Conservation (phyloP, 2,113 vertebrate genomes). For the Spilogale gracilis region DNA sequence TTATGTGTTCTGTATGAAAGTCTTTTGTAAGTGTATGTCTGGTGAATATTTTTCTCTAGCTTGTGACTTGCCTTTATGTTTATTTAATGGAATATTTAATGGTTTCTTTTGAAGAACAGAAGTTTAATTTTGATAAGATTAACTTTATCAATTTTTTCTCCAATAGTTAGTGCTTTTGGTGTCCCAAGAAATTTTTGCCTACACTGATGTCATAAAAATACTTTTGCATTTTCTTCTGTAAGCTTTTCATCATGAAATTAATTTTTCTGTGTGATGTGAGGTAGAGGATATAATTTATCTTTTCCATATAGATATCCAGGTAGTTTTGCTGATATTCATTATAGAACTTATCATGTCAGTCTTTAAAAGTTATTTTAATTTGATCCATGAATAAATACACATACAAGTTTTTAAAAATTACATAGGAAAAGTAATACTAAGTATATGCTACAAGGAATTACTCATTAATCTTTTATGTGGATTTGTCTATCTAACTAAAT, state of each 20-base stretch:
- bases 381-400: not conserved
- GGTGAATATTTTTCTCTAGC: conserved; percentile 1
- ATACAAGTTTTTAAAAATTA: conserved; percentile 18
- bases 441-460: not conserved
- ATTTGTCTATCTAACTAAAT: not conserved
- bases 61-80: not conserved
- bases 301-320: not conserved
- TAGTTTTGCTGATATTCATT: not conserved
- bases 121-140: not conserved
- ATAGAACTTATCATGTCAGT: not conserved
- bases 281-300: not conserved
- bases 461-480: conserved; percentile 2
- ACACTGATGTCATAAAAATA: not conserved
- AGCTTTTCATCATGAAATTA: not conserved
- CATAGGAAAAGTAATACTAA: conserved; percentile 22
- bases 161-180: not conserved
- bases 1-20: not conserved
- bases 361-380: conserved; percentile 12
- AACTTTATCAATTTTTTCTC: not conserved
- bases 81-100: not conserved
- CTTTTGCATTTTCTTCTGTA: conserved; percentile 29
- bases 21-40: not conserved
- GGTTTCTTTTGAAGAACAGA: not conserved
- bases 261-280: not conserved
- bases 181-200: not conserved